Evolutionary conservation across 2,797 vertebrate genomes (phyloP).

Genomic region (Pagetopsis macropterus): DNA sequence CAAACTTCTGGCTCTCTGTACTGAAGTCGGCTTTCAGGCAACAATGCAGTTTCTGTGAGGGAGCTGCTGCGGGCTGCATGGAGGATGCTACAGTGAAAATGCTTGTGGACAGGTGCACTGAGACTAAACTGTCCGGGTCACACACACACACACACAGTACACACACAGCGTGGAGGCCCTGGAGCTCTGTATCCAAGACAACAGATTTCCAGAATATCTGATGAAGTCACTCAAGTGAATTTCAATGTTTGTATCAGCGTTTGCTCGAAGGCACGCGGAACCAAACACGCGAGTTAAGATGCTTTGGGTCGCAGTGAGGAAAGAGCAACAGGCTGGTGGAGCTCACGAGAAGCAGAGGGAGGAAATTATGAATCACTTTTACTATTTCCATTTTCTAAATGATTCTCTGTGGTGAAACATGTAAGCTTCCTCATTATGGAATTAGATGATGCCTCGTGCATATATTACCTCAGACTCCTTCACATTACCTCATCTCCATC

Average conservation of each 20-base stretch:
- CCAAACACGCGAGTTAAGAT: conserved; percentile 31
- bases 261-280: conserved; percentile 48
- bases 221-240: conserved; percentile 68
- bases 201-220: conserved; percentile 73
- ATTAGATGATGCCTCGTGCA: conserved; percentile 67
- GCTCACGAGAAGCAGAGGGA: conserved; percentile 2
- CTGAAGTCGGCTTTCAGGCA: too few relatives aligned
- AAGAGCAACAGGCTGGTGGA: conserved; percentile 52
- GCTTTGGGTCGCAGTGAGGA: conserved; percentile 20
- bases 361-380: conserved; percentile 44
- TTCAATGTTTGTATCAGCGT: conserved; percentile 75
- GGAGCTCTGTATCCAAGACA: conserved; percentile 69
- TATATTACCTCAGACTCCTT: conserved; percentile 63
- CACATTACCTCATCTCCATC: conserved; percentile 71
- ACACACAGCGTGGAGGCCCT: not conserved
- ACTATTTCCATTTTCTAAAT: conserved; percentile 26
- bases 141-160: not conserved
- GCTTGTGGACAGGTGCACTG: conserved; percentile 31
- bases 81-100: not conserved
- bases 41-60: conserved; percentile 12
- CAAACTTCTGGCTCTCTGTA: too few relatives aligned
- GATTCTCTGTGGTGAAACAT: conserved; percentile 17
- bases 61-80: conserved; percentile 1
- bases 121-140: conserved; percentile 31
- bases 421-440: conserved; percentile 32